Evolutionary conservation across 1,140 invertebrate species (phyloP), one percentile per base, ranked within the genome.

Genomic region (Sycobia sp.): DNA sequence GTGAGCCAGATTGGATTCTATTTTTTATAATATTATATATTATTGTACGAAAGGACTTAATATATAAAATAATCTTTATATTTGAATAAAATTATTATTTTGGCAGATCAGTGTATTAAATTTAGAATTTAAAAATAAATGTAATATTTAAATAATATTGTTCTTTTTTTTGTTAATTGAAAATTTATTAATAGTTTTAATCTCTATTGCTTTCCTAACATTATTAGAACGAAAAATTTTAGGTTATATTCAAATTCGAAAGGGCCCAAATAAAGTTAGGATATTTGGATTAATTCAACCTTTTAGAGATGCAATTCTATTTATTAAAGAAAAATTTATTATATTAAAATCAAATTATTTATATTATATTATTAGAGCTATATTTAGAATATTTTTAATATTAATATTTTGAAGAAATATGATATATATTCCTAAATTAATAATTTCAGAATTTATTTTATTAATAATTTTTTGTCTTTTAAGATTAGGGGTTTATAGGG

Each of bases 31-130:
- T 67, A 70, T 76, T 70, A 67, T 73, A 78, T 81, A 80, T 81
- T 83, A 83, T 87, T 85, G 85, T 88, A 88, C 86, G 85, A 87
- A 88, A 88, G 86, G 86, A 87, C 69, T 74, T 73, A 71, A 68
- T 76, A 80, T 70, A 74, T 63, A 46, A 69, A 73, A 74, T 72
- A 75, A 71, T 72, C 73, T 75, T 81, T 80, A 77, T 69, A 68
- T 69, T 76, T 72, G 71, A 76, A 69, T 55, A 72, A 73, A 69
- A 76, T 65, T 76, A 80, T 80, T 86, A 84, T 79, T 84, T 86
- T 86, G 83, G 75, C 84, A 86, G 85, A 86, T 71, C 81, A 84
- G 76, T 87, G 83, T 76, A 73, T 78, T 86, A 83, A 79, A 85
- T 86, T 87, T 87, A 86, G 27, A 46, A 34, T 57, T n/a, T 47